Percentiles rank a stretch among this genome's conserved stretches.
phyloP scores from a whole-genome alignment of 1,140 invertebrate species.

The Bradysia coprophila region DNA sequence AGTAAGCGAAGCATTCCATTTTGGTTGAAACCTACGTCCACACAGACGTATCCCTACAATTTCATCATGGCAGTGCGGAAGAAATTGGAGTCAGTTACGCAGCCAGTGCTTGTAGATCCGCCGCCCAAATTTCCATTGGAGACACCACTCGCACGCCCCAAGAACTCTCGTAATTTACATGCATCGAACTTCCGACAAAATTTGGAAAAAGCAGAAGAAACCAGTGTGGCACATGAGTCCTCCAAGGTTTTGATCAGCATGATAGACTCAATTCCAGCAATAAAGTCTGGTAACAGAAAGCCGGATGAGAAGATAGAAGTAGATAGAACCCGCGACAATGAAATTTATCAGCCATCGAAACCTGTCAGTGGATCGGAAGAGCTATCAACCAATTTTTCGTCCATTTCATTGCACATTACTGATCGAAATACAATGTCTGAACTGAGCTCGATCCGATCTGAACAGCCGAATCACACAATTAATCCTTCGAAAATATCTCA shows the following conservation, averaged over 20 bases:
- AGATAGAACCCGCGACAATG: not conserved
- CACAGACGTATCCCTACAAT: slow-evolving; percentile 10
- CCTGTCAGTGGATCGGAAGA: not conserved
- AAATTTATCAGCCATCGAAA: not conserved
- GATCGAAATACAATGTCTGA: slow-evolving; percentile 7
- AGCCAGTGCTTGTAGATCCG: slow-evolving; percentile 1
- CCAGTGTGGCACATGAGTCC: no score
- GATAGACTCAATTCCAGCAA: not conserved
- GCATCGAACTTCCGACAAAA: not conserved
- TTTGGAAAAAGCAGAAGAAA: not conserved
- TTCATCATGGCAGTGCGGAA: slow-evolving; percentile 11
- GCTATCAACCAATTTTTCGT: slow-evolving; percentile 4
- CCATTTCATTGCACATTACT: slow-evolving; percentile 3
- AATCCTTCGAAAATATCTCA: not conserved
- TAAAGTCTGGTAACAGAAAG: no score
- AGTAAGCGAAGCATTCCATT: slow-evolving; percentile 5
- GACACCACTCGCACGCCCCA: not conserved
- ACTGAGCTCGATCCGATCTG: slow-evolving; percentile 5
- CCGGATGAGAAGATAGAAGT: not conserved
- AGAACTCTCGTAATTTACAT: not conserved
- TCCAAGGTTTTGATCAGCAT: not conserved
- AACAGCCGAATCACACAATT: not conserved
- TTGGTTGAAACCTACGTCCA: slow-evolving; percentile 7
- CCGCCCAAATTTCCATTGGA: not conserved
- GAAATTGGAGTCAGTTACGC: slow-evolving; percentile 9